These are phyloP conservation scores for Hirtodrosophila trivittata DNA, from an alignment of 2,888 invertebrate genomes.

Conservation along the genomic window DNA sequence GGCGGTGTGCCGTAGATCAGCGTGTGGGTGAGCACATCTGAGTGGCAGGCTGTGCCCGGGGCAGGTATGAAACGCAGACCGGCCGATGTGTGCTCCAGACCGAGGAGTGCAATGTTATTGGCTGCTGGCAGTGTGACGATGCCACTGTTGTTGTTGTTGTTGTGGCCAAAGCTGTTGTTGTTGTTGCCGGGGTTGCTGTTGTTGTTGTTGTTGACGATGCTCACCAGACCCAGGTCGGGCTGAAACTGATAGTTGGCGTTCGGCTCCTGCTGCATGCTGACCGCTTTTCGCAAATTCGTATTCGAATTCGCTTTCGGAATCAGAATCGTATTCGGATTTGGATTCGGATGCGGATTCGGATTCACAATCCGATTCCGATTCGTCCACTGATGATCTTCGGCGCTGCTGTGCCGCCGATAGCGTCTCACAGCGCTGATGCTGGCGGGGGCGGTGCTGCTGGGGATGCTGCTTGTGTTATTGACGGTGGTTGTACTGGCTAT, in stretches of 20 bases:
- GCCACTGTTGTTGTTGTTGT: slow-evolving; percentile 40
- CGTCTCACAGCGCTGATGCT: slow-evolving; percentile 29
- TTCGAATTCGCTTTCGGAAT: slow-evolving; percentile 33
- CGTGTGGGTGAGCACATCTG: slow-evolving; percentile 82
- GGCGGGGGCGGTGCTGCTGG: slow-evolving; percentile 3
- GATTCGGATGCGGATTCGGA: slow-evolving; percentile 36
- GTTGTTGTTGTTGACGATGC: slow-evolving; percentile 76
- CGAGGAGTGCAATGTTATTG: slow-evolving; percentile 53
- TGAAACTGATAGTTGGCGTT: slow-evolving; percentile 84
- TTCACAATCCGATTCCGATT: no score
- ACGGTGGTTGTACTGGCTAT: background rate
- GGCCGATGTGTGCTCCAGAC: slow-evolving; percentile 66
- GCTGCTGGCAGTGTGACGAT: slow-evolving; percentile 62
- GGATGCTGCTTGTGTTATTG: slow-evolving; percentile 19
- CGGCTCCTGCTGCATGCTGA: slow-evolving; percentile 83
- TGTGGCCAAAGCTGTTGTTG: slow-evolving; percentile 21
- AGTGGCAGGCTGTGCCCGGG: slow-evolving; percentile 50
- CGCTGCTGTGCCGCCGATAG: slow-evolving; percentile 60
- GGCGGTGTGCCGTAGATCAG: slow-evolving; percentile 83
- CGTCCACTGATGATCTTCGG: slow-evolving; percentile 59
- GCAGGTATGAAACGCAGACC: slow-evolving; percentile 58
- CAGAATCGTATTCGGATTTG: slow-evolving; percentile 23
- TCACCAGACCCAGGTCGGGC: slow-evolving; percentile 83
- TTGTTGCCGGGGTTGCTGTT: slow-evolving; percentile 38
- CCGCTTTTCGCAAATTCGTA: slow-evolving; percentile 59